Evolutionary conservation across 2,797 vertebrate species (phyloP), one percentile per base, ranked within the genome.

Genomic region (Alcedo atthis): DNA sequence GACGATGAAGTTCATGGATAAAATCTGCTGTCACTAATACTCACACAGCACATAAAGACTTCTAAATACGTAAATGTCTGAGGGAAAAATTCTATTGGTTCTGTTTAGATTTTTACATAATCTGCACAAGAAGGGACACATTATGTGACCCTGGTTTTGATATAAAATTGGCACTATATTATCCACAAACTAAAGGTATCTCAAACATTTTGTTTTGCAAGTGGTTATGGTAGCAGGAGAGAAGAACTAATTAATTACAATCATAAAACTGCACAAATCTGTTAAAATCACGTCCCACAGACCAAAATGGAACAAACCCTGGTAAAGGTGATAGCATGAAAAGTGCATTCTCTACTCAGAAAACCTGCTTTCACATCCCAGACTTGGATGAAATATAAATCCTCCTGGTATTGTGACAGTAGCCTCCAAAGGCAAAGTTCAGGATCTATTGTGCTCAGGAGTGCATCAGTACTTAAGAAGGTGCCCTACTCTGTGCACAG

Each of bases 141-240:
- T 86, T 92, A 86, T 78, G 40, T 49, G 70, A 77, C 0, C 1
- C 32, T 30, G 35, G 28, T 90, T 40, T 90, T 91, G 87, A 74
- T 46, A 88, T 24, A 80, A 80, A 85, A 81, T 19, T 61, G 53
- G 51, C 57, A 73, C 78, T 85, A 68, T 89, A 53, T 75, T 85
- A 89, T 48, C 57, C 64, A 64, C 69, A 81, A 82, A 77, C 25
- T 85, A 55, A 90, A 90, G 61, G 69, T 89, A 92, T 92, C 79
- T 90, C 62, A 87, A 85, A 93, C 54, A 90, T 74, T 80, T 88
- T 90, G 49, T 89, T 89, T 87, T 87, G 62, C 51, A 79, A 92
- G 22, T 69, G 66, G 58, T 82, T 93, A 64, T 66, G 26, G 76
- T n/a, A 68, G 68, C 57, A 77, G 64, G 37, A 85, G 20, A 28